A percentile compares a stretch with the other conserved stretches of the same genome.
Conservation (phyloP, 2,888 invertebrate species). For the Cantharis rufa region DNA sequence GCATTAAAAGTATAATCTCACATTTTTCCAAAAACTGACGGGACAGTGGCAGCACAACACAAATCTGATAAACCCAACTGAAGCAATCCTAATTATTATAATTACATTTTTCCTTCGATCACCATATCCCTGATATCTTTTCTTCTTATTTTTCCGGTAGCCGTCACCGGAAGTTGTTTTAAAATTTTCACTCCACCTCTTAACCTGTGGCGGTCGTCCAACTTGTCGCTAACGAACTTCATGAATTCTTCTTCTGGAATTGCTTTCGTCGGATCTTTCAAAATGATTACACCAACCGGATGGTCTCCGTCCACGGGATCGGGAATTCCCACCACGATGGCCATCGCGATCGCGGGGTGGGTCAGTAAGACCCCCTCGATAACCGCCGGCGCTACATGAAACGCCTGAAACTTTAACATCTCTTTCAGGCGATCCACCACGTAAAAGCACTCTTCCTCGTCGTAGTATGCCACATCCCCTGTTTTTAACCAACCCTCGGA, state of each 20-base stretch:
- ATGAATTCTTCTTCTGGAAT: constrained; percentile 13
- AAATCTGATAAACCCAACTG: too few species aligned
- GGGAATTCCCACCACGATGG: constrained; percentile 48
- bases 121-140: background rate
- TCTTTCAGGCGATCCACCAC: constrained; percentile 60
- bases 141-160: constrained; percentile 32
- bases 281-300: constrained; percentile 43
- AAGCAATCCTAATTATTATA: too few species aligned
- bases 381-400: constrained; percentile 55
- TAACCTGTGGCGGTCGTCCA: constrained; percentile 34
- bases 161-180: constrained; percentile 28
- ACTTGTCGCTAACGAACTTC: constrained; percentile 31
- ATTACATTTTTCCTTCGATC: background rate
- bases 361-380: constrained; percentile 43
- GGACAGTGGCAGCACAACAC: too few species aligned
- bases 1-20: too few species aligned
- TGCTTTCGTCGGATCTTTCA: constrained; percentile 32
- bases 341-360: constrained; percentile 45
- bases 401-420: constrained; percentile 58
- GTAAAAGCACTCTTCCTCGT: constrained; percentile 56
- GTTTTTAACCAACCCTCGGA: constrained; percentile 58
- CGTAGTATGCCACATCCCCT: constrained; percentile 60
- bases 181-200: constrained; percentile 35
- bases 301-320: constrained; percentile 49
- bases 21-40: too few species aligned